Conservation (phyloP, 2,888 invertebrate species). For the Resseliella maxima region DNA sequence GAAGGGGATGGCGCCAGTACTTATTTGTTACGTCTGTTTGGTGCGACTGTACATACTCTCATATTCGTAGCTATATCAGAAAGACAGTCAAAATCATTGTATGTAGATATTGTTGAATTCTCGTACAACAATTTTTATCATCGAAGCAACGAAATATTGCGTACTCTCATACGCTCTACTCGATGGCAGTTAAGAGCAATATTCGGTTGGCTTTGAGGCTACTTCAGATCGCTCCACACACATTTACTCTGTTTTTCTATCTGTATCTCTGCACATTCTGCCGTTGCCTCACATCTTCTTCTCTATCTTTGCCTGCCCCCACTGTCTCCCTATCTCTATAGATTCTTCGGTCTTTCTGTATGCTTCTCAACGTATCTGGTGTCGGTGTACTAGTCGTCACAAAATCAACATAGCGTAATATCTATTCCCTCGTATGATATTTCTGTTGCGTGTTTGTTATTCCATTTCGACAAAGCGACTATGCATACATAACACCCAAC, state of each 20-base stretch:
- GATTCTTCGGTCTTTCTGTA: not conserved
- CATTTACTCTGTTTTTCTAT: too few species aligned
- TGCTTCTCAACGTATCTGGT: not conserved
- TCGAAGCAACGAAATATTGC: conserved; percentile 3
- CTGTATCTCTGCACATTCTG: too few species aligned
- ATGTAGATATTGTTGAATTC: conserved; percentile 17
- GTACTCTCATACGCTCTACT: not conserved
- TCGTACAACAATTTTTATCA: conserved; percentile 33
- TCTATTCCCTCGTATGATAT: not conserved
- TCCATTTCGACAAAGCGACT: conserved; percentile 9
- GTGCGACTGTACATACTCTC: conserved; percentile 36
- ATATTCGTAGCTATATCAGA: not conserved
- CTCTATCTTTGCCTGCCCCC: too few species aligned
- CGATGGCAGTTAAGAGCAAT: not conserved
- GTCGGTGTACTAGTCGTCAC: not conserved
- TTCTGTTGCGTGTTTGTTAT: conserved; percentile 40
- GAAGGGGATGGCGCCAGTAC: conserved; percentile 57
- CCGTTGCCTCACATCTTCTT: too few species aligned
- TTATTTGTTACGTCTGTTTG: conserved; percentile 56
- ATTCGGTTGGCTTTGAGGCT: too few species aligned
- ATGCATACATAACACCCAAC: not conserved
- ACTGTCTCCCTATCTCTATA: too few species aligned
- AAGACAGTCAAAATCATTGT: not conserved
- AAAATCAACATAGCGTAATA: conserved; percentile 36
- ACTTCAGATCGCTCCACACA: too few species aligned